Base-by-base conservation (phyloP, 2,888 invertebrate species). In the Oxycera nigricornis region DNA sequence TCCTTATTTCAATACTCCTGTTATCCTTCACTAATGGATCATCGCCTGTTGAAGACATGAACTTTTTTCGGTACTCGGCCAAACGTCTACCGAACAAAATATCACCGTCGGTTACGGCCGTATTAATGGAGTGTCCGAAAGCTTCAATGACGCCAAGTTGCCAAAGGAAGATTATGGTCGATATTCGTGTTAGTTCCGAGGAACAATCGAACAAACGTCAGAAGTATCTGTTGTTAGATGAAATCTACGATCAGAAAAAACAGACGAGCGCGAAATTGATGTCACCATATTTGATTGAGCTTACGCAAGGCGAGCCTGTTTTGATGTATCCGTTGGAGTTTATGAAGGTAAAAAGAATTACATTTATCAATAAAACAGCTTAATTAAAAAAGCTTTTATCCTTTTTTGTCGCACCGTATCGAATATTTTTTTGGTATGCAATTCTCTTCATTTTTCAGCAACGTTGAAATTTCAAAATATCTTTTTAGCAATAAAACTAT, bases 311-410 rank as follows among this genome's bases (percentile, higher is more conserved):
- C 0, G 80, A 81, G 55, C 80, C 81, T 9, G 75, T 81, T 39
- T 70, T 81, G 70, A 81, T 81, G 81, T 81, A 81, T 77, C 81
- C 81, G 4, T 62, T 81, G 70, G 75, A 80, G 61, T 80, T 81
- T 77, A 24, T 78, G 11, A 79, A 81, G 78, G 81, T 80, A 75
- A 77, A n/a, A n/a, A n/a, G 39, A 39, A 39, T 9, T 39, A 39
- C 39, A 14, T 39, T 9, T 9, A 39, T 14, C n/a, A 9, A n/a
- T 1, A 1, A n/a, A 39, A n/a, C 11, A 14, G 9, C 39, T 39
- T 9, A n/a, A 1, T 1, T 39, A 39, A 14, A 39, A 39, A 14
- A 39, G n/a, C n/a, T 39, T 39, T 14, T 39, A 14, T 39, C 39
- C n/a, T 1, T 39, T 39, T 1, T 39, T 39, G 11, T n/a, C n/a